Conservation (phyloP, 2,888 invertebrate species). For the Stenichneumon culpator region DNA sequence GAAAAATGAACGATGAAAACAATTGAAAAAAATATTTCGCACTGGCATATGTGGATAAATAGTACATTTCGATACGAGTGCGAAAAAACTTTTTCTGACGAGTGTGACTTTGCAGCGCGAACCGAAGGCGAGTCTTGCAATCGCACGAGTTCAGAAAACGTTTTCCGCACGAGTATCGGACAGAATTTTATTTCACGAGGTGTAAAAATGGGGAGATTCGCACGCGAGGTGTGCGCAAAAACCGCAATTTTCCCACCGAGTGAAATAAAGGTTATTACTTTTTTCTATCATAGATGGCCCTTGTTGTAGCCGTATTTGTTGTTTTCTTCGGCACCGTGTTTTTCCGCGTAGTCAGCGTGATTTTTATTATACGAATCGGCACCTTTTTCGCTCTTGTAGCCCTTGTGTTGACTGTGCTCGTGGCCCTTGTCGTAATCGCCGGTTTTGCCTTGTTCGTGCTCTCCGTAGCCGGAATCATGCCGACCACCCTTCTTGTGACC, state of each 20-base stretch:
- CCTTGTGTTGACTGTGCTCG: slow-evolving; percentile 92
- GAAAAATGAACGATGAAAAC: slow-evolving; percentile 5
- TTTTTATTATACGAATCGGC: slow-evolving; percentile 92
- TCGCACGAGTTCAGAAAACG: no score
- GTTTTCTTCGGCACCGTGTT: slow-evolving; percentile 92
- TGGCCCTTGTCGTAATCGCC: slow-evolving; percentile 93
- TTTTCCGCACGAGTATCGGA: no score
- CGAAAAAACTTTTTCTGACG: no score
- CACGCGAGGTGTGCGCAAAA: no score
- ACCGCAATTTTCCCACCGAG: no score
- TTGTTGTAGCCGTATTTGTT: slow-evolving; percentile 91
- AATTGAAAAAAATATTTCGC: not conserved
- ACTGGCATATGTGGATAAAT: slow-evolving; percentile 23
- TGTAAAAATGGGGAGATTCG: no score
- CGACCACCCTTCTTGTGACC: slow-evolving; percentile 93
- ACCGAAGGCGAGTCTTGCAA: no score
- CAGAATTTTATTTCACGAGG: no score
- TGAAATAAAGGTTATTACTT: slow-evolving; percentile 67
- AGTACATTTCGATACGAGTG: no score
- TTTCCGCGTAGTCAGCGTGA: slow-evolving; percentile 91
- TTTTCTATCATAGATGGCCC: slow-evolving; percentile 78
- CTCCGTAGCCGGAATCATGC: slow-evolving; percentile 91
- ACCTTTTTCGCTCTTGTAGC: slow-evolving; percentile 92
- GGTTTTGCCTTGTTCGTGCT: slow-evolving; percentile 92
- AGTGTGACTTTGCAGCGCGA: no score